Percentiles rank a stretch among this genome's conserved stretches.
Conservation (phyloP, 2,113 vertebrate genomes). For the Xiphias gladius region DNA sequence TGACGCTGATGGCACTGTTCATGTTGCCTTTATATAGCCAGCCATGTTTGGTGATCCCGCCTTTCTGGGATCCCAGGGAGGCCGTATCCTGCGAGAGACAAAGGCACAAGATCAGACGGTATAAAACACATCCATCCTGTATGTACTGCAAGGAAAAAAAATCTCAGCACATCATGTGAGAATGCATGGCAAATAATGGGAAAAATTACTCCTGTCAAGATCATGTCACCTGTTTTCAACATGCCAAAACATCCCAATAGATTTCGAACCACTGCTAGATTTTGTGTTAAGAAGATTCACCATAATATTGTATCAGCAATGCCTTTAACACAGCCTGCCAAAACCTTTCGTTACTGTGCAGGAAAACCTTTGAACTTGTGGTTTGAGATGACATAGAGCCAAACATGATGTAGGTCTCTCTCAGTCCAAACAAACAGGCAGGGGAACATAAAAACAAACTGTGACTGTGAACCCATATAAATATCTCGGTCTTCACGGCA, state of each 20-base stretch:
- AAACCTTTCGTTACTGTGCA: neutral
- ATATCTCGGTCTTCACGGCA: slow-evolving; percentile 45
- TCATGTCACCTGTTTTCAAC: neutral
- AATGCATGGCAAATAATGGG: neutral
- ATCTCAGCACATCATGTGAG: neutral
- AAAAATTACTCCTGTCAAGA: neutral
- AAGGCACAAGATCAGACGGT: slow-evolving; percentile 28
- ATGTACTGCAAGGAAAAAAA: neutral
- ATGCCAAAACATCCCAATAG: neutral
- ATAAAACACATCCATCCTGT: slow-evolving; percentile 11
- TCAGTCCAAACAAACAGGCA: slow-evolving; percentile 69
- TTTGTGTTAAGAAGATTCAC: neutral
- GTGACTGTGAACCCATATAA: slow-evolving; percentile 65
- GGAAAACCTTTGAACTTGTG: slow-evolving; percentile 58
- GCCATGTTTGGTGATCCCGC: slow-evolving; percentile 96
- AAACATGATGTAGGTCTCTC: slow-evolving; percentile 25
- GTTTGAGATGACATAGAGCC: slow-evolving; percentile 61
- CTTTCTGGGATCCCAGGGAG: slow-evolving; percentile 97
- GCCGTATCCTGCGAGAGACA: slow-evolving; percentile 90
- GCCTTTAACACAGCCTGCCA: slow-evolving; percentile 28
- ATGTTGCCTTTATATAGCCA: slow-evolving; percentile 99
- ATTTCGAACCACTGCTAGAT: neutral
- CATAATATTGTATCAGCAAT: slow-evolving; percentile 32
- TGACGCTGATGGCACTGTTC: slow-evolving; percentile 99
- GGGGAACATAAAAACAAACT: slow-evolving; percentile 74